Evolutionary conservation across 2,113 vertebrate species (phyloP).

Genomic region (Myiozetetes cayanensis): DNA sequence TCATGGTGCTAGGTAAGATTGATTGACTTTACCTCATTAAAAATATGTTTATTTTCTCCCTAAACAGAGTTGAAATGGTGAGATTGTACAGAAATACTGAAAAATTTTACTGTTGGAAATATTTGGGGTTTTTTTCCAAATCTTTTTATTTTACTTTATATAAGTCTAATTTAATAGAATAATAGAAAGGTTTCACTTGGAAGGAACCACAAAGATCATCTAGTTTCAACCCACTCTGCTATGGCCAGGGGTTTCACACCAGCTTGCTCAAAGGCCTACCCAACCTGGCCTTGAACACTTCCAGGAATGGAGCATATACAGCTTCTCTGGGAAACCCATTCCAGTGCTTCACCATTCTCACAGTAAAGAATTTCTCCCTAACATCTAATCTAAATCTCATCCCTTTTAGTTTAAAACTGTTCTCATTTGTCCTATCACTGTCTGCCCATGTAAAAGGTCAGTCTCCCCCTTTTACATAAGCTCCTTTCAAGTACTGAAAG

Average conservation of each 20-base stretch:
- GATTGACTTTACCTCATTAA: background rate
- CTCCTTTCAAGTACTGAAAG: background rate
- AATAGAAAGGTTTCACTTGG: background rate
- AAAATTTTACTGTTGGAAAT: background rate
- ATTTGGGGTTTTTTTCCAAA: rapidly evolving
- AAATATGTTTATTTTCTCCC: background rate
- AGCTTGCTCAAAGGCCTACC: background rate
- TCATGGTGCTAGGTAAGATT: background rate
- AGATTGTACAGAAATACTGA: background rate
- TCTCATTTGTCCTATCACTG: background rate
- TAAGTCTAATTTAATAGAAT: background rate
- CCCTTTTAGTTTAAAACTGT: background rate
- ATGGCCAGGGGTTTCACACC: no score
- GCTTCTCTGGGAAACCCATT: background rate
- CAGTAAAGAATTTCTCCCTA: background rate
- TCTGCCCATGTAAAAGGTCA: background rate
- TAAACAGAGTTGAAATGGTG: background rate
- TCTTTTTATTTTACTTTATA: background rate
- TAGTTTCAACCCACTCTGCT: background rate
- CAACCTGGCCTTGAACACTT: background rate
- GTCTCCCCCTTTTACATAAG: background rate
- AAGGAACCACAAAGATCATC: background rate
- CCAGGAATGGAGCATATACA: background rate
- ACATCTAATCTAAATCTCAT: background rate
- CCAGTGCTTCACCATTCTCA: background rate